Evolutionary conservation across 2,888 invertebrate species (phyloP).

Genomic region (Serripes groenlandicus): DNA sequence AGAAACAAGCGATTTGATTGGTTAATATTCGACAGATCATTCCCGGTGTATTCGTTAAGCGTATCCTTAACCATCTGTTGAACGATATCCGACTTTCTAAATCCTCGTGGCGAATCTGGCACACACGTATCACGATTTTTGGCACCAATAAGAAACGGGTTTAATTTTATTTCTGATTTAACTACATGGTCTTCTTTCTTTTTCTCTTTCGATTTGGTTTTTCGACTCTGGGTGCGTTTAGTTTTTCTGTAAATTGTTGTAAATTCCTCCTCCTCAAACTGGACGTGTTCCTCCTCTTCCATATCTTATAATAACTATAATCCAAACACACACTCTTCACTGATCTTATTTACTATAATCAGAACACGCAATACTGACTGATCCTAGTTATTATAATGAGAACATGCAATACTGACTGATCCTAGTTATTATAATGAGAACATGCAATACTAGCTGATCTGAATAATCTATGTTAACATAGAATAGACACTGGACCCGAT

Average conservation of each 20-base stretch:
- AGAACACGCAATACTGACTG: too few species aligned
- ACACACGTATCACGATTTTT: slow-evolving; percentile 9
- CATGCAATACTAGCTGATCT: too few species aligned
- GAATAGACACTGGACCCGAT: too few species aligned
- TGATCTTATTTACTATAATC: too few species aligned
- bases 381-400: too few species aligned
- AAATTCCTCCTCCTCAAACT: slow-evolving; percentile 53
- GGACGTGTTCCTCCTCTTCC: slow-evolving; percentile 51
- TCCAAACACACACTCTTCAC: too few species aligned
- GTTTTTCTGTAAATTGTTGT: slow-evolving; percentile 53
- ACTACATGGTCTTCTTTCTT: not conserved
- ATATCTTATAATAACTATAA: slow-evolving; percentile 1
- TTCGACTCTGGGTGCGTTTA: slow-evolving; percentile 49
- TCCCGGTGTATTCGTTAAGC: slow-evolving; percentile 48
- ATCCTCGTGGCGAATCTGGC: slow-evolving; percentile 20
- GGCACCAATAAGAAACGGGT: slow-evolving; percentile 57
- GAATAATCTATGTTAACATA: too few species aligned
- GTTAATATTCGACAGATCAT: slow-evolving; percentile 28
- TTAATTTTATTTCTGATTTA: slow-evolving; percentile 43
- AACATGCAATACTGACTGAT: too few species aligned
- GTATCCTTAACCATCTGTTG: slow-evolving; percentile 60
- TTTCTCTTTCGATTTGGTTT: slow-evolving; percentile 30
- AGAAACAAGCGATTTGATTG: slow-evolving; percentile 59
- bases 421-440: too few species aligned
- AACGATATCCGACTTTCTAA: slow-evolving; percentile 40